Base-by-base conservation (phyloP, 2,888 invertebrate species). In the Hirtodrosophila histrioides region DNA sequence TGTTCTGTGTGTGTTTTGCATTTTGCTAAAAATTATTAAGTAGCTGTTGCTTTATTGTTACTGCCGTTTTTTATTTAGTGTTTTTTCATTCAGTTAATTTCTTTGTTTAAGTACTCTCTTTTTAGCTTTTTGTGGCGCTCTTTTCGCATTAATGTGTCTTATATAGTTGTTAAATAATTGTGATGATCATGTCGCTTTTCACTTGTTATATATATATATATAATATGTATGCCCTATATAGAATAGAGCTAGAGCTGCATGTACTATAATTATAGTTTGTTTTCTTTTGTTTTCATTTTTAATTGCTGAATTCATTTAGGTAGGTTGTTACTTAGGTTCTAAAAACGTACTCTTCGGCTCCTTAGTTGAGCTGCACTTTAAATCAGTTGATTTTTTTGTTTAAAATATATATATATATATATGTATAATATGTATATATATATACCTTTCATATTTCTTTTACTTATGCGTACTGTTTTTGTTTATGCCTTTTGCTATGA, bases 1-100 rank as follows among this genome's bases (percentile, higher is more conserved):
- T 40, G 33, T 56, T 48, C 48, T 65, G 54, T 40, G 36, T 57
- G 50, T 48, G 39, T 55, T 83, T 82, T 85, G 70, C 75, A 86
- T 85, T 87, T 79, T 79, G 73, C 84, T 84, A 86, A 83, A 78
- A 87, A 79, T 86, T 77, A 82, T 79, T 84, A 84, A 84, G 88
- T 87, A 84, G 88, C 88, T 75, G 84, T 87, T 84, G 84, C 84
- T 87, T 84, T 84, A 84, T 87, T 83, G 71, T 74, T 78, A 43
- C 12, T 57, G 41, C 8, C 46, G 33, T 33, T 54, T 12, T 12
- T 64, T 61, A 50, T 54, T 67, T 56, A 62, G 56, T 60, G 57
- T 31, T 31, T 31, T 31, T 3, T 31, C 27, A 5, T 3, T 31
- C 27, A 5, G 39, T 65, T 63, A 31, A 62, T 60, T 27, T 57